Percentiles rank a stretch among this genome's conserved stretches.
Conservation (phyloP, 2,888 invertebrate genomes). For the Polylopha cassiicola region DNA sequence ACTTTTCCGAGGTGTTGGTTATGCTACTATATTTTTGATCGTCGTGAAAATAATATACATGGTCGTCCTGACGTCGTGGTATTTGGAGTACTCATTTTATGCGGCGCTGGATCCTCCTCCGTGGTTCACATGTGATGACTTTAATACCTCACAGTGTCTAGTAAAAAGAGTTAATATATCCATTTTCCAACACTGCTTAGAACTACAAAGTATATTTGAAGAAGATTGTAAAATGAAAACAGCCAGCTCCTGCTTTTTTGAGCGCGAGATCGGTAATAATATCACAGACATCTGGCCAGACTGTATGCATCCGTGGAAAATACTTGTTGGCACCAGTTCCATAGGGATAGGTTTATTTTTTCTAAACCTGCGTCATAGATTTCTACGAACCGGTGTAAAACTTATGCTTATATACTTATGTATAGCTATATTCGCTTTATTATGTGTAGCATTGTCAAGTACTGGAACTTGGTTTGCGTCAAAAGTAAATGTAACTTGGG, state of each 20-base stretch:
- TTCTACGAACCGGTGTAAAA: conserved; percentile 43
- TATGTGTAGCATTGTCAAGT: conserved; percentile 51
- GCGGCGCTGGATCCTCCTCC: conserved; percentile 54
- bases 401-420: conserved; percentile 40
- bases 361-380: conserved; percentile 49
- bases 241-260: conserved; percentile 57
- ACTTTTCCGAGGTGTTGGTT: conserved; percentile 52
- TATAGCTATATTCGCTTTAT: conserved; percentile 42
- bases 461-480: conserved; percentile 57
- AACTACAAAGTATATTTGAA: conserved; percentile 50
- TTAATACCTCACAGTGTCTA: conserved; percentile 51
- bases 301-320: conserved; percentile 50
- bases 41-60: conserved; percentile 48
- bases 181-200: conserved; percentile 61
- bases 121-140: conserved; percentile 59
- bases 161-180: conserved; percentile 59
- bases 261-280: conserved; percentile 51
- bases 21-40: conserved; percentile 46
- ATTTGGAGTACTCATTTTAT: conserved; percentile 53
- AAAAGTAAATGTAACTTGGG: conserved; percentile 39
- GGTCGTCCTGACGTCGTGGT: conserved; percentile 53
- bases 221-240: conserved; percentile 63
- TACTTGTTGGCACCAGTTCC: conserved; percentile 33
- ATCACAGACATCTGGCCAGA: conserved; percentile 34
- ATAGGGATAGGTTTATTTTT: conserved; percentile 43